phyloP scores from a whole-genome alignment of 1,140 invertebrate genomes.

The Drosophila auraria region DNA sequence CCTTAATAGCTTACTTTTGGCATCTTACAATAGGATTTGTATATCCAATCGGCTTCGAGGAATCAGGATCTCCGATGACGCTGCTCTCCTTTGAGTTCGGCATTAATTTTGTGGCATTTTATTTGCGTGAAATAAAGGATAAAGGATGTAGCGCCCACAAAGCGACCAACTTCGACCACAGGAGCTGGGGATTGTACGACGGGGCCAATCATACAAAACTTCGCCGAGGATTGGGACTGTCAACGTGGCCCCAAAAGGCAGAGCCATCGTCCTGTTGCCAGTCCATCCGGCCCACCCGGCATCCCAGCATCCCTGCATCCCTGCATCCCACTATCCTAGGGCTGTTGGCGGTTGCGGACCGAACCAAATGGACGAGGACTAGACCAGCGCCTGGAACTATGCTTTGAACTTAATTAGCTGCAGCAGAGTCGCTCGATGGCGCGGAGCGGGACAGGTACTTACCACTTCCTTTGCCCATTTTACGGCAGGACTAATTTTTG shows the following conservation, averaged over 20 bases:
- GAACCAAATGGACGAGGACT: slow-evolving; percentile 21
- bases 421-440: slow-evolving; percentile 44
- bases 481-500: slow-evolving; percentile 80
- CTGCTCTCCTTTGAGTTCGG: slow-evolving; percentile 12
- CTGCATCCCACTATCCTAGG: background rate
- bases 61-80: slow-evolving; percentile 1
- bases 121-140: slow-evolving; percentile 48
- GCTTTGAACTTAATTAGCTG: slow-evolving; percentile 83
- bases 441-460: slow-evolving; percentile 58
- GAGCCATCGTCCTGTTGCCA: background rate
- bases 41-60: slow-evolving; percentile 19
- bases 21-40: slow-evolving; percentile 16
- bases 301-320: background rate
- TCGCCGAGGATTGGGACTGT: slow-evolving; percentile 41
- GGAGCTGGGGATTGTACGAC: slow-evolving; percentile 14
- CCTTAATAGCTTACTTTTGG: background rate
- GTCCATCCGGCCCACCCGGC: background rate
- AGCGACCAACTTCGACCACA: slow-evolving; percentile 26
- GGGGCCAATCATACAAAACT: slow-evolving; percentile 45
- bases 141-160: slow-evolving; percentile 41
- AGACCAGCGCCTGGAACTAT: slow-evolving; percentile 66
- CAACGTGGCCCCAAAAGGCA: slow-evolving; percentile 18
- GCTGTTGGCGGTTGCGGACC: slow-evolving; percentile 16
- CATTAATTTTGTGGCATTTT: slow-evolving; percentile 50
- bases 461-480: slow-evolving; percentile 81